These are phyloP conservation scores for Leucophenga varia DNA, from an alignment of 1,140 invertebrate species.

Conservation along the genomic window DNA sequence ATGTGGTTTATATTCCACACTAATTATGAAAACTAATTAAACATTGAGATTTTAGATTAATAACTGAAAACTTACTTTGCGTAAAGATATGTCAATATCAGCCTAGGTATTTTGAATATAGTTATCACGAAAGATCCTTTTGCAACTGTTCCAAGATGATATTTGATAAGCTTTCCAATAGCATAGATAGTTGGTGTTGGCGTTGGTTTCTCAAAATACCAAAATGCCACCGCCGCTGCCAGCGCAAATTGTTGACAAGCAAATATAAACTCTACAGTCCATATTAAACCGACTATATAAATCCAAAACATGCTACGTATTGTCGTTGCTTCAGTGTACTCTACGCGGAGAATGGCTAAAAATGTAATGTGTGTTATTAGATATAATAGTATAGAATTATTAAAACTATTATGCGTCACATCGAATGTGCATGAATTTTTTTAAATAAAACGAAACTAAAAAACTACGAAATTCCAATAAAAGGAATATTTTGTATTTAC, in stretches of 20 bases:
- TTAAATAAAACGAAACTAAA: too few species aligned
- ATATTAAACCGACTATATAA: slow-evolving; percentile 83
- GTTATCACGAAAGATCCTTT: slow-evolving; percentile 90
- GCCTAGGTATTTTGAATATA: slow-evolving; percentile 82
- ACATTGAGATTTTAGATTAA: not conserved
- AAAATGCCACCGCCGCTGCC: slow-evolving; percentile 81
- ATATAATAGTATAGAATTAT: too few species aligned
- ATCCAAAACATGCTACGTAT: slow-evolving; percentile 91
- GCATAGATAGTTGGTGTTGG: slow-evolving; percentile 70
- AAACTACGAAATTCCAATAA: too few species aligned
- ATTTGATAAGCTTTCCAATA: slow-evolving; percentile 74
- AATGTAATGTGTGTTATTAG: too few species aligned
- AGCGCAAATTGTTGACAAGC: slow-evolving; percentile 90
- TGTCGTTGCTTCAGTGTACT: slow-evolving; percentile 70
- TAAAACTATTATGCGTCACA: too few species aligned
- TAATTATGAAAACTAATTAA: not conserved
- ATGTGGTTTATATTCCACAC: too few species aligned
- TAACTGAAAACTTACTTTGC: slow-evolving; percentile 69
- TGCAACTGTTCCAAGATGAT: slow-evolving; percentile 88
- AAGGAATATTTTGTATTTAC: too few species aligned
- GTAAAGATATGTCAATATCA: slow-evolving; percentile 83
- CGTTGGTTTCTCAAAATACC: slow-evolving; percentile 74
- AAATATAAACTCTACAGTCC: slow-evolving; percentile 88
- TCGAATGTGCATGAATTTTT: too few species aligned
- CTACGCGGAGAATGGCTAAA: slow-evolving; percentile 65